Conservation (phyloP, 2,888 invertebrate genomes). For the Pachycephus smyrnensis region DNA sequence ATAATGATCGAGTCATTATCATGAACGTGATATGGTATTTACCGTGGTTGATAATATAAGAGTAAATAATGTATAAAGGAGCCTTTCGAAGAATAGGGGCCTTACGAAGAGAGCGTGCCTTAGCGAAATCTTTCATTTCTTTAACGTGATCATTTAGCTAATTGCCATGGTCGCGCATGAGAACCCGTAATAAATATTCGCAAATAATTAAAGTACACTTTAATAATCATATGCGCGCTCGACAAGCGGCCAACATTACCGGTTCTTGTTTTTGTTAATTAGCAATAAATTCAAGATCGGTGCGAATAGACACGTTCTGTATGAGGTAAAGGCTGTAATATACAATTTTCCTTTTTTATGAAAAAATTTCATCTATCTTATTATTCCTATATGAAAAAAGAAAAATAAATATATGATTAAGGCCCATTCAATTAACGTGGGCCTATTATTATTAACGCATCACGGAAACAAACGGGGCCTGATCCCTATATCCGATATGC, state of each 20-base stretch:
- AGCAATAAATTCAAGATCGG: not conserved
- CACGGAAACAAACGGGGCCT: not conserved
- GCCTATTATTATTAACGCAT: not conserved
- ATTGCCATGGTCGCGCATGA: constrained; percentile 51
- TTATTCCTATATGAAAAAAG: not conserved
- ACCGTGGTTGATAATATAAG: not conserved
- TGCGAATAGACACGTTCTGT: not conserved
- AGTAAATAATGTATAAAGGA: not conserved
- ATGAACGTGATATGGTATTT: not conserved
- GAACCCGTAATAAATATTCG: constrained; percentile 54
- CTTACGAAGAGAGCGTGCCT: constrained; percentile 20
- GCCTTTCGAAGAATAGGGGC: not conserved
- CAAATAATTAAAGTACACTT: constrained; percentile 43
- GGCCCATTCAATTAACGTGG: not conserved
- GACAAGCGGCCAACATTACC: not conserved
- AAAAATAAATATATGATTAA: not conserved
- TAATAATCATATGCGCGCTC: not conserved
- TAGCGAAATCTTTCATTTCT: constrained; percentile 43
- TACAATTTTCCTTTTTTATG: not conserved
- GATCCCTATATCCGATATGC: not conserved
- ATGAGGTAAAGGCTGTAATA: not conserved
- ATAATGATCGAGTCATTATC: not conserved
- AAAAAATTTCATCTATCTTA: not conserved
- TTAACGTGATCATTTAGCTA: constrained; percentile 50
- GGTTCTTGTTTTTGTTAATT: not conserved